These are phyloP conservation scores for Baronia brevicornis DNA, from an alignment of 2,888 invertebrate genomes.

Conservation along the genomic window DNA sequence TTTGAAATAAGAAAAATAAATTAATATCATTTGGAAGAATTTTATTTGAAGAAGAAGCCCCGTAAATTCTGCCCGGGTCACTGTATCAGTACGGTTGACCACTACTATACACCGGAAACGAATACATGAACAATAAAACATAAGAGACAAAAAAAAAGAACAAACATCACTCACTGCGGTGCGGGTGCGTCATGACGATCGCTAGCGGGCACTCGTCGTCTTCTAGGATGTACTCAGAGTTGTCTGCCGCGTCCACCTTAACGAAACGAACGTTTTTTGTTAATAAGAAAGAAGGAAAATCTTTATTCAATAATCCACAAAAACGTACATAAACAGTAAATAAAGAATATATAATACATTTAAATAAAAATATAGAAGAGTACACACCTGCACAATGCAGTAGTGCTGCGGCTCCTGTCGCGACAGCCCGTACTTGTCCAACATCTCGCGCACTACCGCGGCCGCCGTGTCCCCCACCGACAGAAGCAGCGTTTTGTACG, in stretches of 20 bases:
- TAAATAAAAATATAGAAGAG: background rate
- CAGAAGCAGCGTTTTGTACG: constrained; percentile 97
- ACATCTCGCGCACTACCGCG: constrained; percentile 95
- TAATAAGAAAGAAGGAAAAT: constrained; percentile 7
- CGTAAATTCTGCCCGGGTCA: too few relatives aligned
- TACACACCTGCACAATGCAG: constrained; percentile 93
- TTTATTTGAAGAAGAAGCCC: too few relatives aligned
- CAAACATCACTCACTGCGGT: constrained; percentile 82
- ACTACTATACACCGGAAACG: too few relatives aligned
- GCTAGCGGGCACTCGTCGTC: constrained; percentile 98
- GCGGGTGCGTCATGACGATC: constrained; percentile 92
- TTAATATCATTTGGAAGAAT: too few relatives aligned
- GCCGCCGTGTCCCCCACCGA: constrained; percentile 95
- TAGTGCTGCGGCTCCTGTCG: constrained; percentile 93
- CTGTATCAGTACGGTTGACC: too few relatives aligned
- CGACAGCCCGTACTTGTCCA: constrained; percentile 96
- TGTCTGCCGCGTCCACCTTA: constrained; percentile 80
- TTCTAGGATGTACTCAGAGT: constrained; percentile 93
- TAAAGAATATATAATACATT: too few relatives aligned
- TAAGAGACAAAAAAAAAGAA: constrained; percentile 7
- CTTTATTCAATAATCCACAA: too few relatives aligned
- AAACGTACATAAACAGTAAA: too few relatives aligned
- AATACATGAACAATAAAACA: too few relatives aligned
- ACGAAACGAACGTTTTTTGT: too few relatives aligned
- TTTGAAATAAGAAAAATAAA: too few relatives aligned